phyloP scores from a whole-genome alignment of 2,888 invertebrate genomes.

The Elysia crispata region DNA sequence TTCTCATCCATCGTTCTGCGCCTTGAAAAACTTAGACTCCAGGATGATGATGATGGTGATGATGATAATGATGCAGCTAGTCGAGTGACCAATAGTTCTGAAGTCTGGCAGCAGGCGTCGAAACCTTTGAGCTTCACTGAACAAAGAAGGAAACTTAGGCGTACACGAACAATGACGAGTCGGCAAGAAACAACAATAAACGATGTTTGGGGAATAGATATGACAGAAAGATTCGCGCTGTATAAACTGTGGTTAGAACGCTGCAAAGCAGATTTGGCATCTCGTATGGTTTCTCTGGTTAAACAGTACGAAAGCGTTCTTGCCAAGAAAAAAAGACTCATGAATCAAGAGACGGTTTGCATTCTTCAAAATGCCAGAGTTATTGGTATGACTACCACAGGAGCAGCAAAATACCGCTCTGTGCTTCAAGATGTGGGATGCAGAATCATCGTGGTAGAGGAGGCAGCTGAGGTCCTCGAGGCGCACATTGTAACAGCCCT shows the following conservation, averaged over 20 bases:
- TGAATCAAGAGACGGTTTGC: conserved; percentile 57
- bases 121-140: background rate
- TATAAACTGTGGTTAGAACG: conserved; percentile 70
- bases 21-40: conserved; percentile 12
- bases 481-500: conserved; percentile 88
- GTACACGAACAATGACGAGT: conserved; percentile 54
- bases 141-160: conserved; percentile 16
- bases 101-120: background rate
- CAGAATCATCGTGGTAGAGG: conserved; percentile 84
- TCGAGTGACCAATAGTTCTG: too few species aligned
- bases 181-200: conserved; percentile 54
- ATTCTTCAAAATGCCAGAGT: conserved; percentile 64
- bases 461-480: conserved; percentile 88
- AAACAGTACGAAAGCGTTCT: conserved; percentile 53
- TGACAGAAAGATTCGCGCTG: conserved; percentile 40
- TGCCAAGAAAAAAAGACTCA: conserved; percentile 55
- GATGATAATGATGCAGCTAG: too few species aligned
- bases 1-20: conserved; percentile 15
- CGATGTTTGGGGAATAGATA: conserved; percentile 59
- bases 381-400: conserved; percentile 76
- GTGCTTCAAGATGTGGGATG: conserved; percentile 71
- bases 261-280: conserved; percentile 53
- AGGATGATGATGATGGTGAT: background rate
- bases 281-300: conserved; percentile 51
- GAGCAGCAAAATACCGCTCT: conserved; percentile 70